These are phyloP conservation scores for Zelleria hepariella DNA, from an alignment of 2,888 invertebrate species.

Conservation along the genomic window DNA sequence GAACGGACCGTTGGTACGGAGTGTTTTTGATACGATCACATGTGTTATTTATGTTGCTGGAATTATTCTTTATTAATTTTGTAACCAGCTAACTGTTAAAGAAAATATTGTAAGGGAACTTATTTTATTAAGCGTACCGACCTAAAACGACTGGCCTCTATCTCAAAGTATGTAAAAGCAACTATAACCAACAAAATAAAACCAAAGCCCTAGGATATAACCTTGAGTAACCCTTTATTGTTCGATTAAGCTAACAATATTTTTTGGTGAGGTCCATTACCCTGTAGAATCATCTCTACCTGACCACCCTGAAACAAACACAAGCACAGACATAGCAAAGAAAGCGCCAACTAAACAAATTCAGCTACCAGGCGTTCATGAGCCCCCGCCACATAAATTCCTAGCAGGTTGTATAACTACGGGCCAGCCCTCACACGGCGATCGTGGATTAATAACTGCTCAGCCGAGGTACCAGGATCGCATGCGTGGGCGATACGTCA, in stretches of 20 bases:
- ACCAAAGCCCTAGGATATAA: background rate
- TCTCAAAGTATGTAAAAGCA: too few relatives aligned
- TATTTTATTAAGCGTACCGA: too few relatives aligned
- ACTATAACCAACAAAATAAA: background rate
- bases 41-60: background rate
- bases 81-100: too few relatives aligned
- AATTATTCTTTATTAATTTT: background rate
- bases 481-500: background rate
- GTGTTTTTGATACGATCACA: background rate
- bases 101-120: too few relatives aligned
- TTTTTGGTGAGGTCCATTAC: background rate
- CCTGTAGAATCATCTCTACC: background rate
- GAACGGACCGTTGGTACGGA: background rate
- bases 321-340: background rate
- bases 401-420: slow-evolving; percentile 27
- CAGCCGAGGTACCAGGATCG: background rate
- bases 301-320: background rate
- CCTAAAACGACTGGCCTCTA: too few relatives aligned
- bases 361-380: slow-evolving; percentile 48
- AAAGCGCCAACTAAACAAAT: background rate
- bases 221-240: background rate
- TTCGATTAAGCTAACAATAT: too few relatives aligned
- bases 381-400: slow-evolving; percentile 53
- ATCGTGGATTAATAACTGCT: slow-evolving; percentile 46
- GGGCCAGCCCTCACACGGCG: slow-evolving; percentile 48